Conservation (phyloP, 2,888 invertebrate genomes). For the Anarsia innoxiella region DNA sequence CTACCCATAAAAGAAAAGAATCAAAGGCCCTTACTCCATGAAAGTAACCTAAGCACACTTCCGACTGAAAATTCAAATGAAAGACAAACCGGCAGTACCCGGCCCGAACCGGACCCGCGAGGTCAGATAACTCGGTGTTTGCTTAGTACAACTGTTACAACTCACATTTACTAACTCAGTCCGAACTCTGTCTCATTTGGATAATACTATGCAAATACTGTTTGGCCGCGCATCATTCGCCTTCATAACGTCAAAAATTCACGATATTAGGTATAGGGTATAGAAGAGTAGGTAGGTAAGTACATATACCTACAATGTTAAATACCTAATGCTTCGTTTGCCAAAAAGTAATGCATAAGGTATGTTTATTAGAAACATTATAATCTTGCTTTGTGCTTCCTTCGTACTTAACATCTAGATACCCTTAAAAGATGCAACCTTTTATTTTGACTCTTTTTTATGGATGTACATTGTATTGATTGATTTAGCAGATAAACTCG, state of each 20-base stretch:
- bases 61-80: not conserved
- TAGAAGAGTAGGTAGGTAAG: not conserved
- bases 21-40: no score
- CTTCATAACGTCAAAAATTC: slow-evolving; percentile 34
- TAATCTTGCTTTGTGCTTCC: not conserved
- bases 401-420: not conserved
- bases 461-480: no score
- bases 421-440: not conserved
- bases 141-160: slow-evolving; percentile 49
- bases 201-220: slow-evolving; percentile 57
- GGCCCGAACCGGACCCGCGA: slow-evolving; percentile 22
- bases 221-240: no score
- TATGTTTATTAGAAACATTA: not conserved
- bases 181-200: slow-evolving; percentile 56
- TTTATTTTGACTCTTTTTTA: not conserved
- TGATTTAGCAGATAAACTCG: no score
- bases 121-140: slow-evolving; percentile 43
- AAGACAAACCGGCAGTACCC: slow-evolving; percentile 10
- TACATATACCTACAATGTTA: no score
- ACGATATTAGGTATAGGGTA: slow-evolving; percentile 11
- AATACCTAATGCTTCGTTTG: no score
- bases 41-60: not conserved
- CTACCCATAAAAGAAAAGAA: no score
- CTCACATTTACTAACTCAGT: slow-evolving; percentile 63
- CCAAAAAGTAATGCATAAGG: no score